These are phyloP conservation scores for Masticophis lateralis DNA, from an alignment of 2,797 vertebrate species.

Conservation along the genomic window DNA sequence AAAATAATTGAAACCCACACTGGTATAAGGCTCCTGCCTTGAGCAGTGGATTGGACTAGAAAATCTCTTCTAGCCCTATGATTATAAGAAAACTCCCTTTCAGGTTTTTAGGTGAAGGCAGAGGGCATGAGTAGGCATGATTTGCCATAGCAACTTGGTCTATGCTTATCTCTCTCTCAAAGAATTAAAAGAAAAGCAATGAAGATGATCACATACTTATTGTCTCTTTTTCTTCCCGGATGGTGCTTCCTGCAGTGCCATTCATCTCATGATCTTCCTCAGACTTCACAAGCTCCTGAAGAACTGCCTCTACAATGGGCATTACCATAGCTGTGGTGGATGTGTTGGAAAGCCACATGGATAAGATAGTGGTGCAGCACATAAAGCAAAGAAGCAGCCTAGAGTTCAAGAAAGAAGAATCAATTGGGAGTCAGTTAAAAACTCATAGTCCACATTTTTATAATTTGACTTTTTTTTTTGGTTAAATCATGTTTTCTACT, in stretches of 20 bases:
- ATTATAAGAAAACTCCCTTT: not conserved
- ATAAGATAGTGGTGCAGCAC: constrained; percentile 92
- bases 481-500: not conserved
- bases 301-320: constrained; percentile 95
- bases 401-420: not conserved
- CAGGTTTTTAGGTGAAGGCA: not conserved
- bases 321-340: constrained; percentile 99
- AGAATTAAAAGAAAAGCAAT: not conserved
- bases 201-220: constrained; percentile 62
- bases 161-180: not conserved
- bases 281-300: constrained; percentile 89
- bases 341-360: constrained; percentile 99
- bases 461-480: not conserved
- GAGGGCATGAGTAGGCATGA: not conserved
- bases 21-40: not conserved
- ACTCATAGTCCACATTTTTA: not conserved
- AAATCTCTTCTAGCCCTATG: not conserved
- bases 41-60: not conserved
- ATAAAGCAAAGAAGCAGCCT: constrained; percentile 98
- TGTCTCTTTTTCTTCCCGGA: constrained; percentile 63
- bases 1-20: too few species aligned
- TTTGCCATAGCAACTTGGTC: not conserved
- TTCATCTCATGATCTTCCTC: constrained; percentile 77
- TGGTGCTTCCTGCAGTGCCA: constrained; percentile 34
- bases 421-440: not conserved